Evolutionary conservation across 1,140 invertebrate genomes (phyloP), one percentile per base, ranked within the genome.

Genomic region (Globodera rostochiensis): DNA sequence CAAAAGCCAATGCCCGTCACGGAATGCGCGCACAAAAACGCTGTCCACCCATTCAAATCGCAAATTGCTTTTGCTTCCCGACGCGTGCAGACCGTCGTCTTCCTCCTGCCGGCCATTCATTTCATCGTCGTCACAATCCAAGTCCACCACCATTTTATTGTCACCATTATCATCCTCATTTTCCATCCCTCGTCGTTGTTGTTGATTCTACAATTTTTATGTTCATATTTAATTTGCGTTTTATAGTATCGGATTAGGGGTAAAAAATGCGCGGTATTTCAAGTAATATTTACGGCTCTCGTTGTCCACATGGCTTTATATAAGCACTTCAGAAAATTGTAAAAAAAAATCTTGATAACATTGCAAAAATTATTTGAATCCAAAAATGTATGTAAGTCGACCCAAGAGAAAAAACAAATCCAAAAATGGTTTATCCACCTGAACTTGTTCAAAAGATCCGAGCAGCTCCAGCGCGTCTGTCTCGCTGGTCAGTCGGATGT

Each of bases 21-120:
- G 91, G 77, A 97, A 91, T 85, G 95, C 95, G 91, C 95, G 94
- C 0, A 99, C 94, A 74, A 99, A 92, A 57, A 95, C 90, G 76
- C 96, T 98, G 91, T 99, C 96, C 13, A 97, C 93, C 97, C 97
- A 99, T 91, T 98, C 95, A 91, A 99, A 99, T 21, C 79, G 82
- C 73, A 90, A 78, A 25, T 70, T 83, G 53, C 66, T 49, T 19
- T 50, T 71, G 60, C n/a, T 36, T 8, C 19, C 13, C 4, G 9
- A 11, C 4, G 67, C 73, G n/a, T 25, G 15, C 36, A 13, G 50
- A 25, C 53, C 49, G 50, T 7, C 13, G 25, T 47, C 19, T 60
- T 77, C 11, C 1, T 70, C 60, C 36, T 53, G 21, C 4, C 47
- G 49, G 19, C 7, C 15, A 8, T 69, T 66, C 25, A 25, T 25